A percentile compares a stretch with the other conserved stretches of the same genome.
These are phyloP conservation scores for Hylomyscus alleni DNA, from an alignment of 2,797 vertebrate genomes.

Conservation along the genomic window DNA sequence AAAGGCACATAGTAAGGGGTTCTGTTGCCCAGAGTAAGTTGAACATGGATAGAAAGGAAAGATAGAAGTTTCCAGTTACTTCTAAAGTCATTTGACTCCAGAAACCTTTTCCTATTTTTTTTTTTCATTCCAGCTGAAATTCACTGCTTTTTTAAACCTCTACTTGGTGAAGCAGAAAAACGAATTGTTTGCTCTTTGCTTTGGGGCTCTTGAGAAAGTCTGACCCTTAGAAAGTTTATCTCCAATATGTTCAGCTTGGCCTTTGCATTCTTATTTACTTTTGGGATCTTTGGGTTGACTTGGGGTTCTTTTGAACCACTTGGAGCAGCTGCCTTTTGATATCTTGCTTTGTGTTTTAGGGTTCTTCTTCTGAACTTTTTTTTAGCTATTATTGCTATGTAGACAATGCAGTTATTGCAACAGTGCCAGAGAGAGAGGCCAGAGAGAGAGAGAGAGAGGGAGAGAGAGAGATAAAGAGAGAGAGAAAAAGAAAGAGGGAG, in stretches of 20 bases:
- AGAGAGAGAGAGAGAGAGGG: neutral
- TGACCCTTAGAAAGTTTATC: neutral
- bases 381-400: neutral
- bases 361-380: neutral
- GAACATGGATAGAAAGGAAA: neutral
- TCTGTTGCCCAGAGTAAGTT: neutral
- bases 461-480: no score
- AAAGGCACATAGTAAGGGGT: neutral
- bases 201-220: neutral
- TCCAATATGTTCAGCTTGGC: neutral
- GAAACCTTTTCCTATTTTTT: neutral
- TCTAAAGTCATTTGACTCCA: neutral
- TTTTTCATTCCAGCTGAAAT: neutral
- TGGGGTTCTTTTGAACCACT: neutral
- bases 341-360: neutral
- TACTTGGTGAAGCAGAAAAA: constrained; percentile 5
- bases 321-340: neutral
- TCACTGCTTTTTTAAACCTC: neutral
- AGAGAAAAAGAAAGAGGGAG: neutral
- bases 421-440: neutral
- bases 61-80: neutral
- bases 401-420: neutral
- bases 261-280: neutral
- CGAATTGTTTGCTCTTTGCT: neutral
- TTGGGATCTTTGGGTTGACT: neutral